These are phyloP conservation scores for Stictonetta naevosa DNA, from an alignment of 2,113 vertebrate genomes.

Conservation along the genomic window DNA sequence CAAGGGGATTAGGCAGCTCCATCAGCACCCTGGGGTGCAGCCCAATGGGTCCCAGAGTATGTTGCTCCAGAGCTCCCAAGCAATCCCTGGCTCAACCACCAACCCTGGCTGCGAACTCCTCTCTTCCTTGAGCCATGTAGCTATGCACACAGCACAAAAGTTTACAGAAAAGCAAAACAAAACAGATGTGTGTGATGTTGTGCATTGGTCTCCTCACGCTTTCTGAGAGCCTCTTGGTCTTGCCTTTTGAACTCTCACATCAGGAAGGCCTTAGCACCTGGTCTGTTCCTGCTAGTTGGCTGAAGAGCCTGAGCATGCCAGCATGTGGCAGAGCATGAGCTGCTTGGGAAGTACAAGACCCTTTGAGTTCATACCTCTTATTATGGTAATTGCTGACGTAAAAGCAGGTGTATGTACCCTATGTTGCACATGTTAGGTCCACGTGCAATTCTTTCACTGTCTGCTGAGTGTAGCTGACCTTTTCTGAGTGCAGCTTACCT, in stretches of 20 bases:
- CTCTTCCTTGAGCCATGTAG: not conserved
- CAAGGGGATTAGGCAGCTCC: not conserved
- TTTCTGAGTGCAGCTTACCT: not conserved
- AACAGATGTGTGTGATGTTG: not conserved
- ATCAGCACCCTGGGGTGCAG: not conserved
- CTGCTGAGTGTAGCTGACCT: not conserved
- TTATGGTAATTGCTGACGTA: not conserved
- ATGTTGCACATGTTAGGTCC: not conserved
- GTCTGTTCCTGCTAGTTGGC: not conserved
- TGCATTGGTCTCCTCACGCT: not conserved
- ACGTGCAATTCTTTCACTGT: not conserved
- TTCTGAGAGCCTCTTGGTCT: not conserved
- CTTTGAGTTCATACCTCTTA: not conserved
- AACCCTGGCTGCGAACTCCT: not conserved
- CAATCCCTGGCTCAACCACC: accelerated
- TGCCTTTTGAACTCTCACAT: not conserved
- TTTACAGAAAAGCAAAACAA: not conserved
- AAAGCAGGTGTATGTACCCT: not conserved
- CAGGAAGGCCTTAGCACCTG: not conserved
- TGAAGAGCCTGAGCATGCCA: not conserved
- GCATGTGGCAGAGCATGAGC: not conserved
- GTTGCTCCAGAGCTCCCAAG: not conserved
- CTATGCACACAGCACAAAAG: not conserved
- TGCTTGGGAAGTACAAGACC: not conserved
- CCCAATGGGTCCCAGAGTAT: accelerated